Conservation (phyloP, 2,888 invertebrate species). For the Cosmopolites sordidus region DNA sequence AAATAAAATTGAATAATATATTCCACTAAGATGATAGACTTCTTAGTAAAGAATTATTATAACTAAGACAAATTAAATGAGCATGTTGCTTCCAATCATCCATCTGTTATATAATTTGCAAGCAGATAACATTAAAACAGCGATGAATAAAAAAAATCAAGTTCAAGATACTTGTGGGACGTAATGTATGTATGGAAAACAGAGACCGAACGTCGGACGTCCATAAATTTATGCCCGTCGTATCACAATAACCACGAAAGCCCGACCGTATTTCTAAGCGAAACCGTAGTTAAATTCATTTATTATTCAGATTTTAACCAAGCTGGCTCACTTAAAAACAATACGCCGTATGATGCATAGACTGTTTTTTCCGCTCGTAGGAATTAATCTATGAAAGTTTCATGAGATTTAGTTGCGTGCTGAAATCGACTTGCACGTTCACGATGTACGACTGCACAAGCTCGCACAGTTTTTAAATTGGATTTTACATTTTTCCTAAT, state of each 20-base stretch:
- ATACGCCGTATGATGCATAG: slow-evolving; percentile 24
- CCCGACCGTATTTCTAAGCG: slow-evolving; percentile 12
- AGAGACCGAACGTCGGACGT: slow-evolving; percentile 4
- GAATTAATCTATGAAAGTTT: slow-evolving; percentile 27
- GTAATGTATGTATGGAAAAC: slow-evolving; percentile 4
- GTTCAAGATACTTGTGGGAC: neutral
- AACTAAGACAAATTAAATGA: too few species aligned
- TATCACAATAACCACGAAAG: slow-evolving; percentile 11
- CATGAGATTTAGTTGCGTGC: slow-evolving; percentile 25
- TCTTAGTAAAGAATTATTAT: too few species aligned
- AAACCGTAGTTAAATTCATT: slow-evolving; percentile 18
- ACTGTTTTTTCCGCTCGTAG: slow-evolving; percentile 22
- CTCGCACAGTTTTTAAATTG: slow-evolving; percentile 16
- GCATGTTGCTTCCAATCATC: too few species aligned
- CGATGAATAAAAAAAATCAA: too few species aligned
- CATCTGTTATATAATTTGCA: too few species aligned
- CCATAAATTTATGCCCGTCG: slow-evolving; percentile 11
- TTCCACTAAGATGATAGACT: too few species aligned
- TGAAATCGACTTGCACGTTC: slow-evolving; percentile 20
- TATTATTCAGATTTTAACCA: slow-evolving; percentile 27
- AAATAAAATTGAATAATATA: too few species aligned
- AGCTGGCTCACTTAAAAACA: slow-evolving; percentile 27
- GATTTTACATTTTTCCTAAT: slow-evolving; percentile 11
- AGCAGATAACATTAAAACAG: too few species aligned
- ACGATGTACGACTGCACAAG: slow-evolving; percentile 12